A percentile compares a stretch with the other conserved stretches of the same genome.
phyloP scores from a whole-genome alignment of 2,888 invertebrate species.

The Tiliacea aurago region DNA sequence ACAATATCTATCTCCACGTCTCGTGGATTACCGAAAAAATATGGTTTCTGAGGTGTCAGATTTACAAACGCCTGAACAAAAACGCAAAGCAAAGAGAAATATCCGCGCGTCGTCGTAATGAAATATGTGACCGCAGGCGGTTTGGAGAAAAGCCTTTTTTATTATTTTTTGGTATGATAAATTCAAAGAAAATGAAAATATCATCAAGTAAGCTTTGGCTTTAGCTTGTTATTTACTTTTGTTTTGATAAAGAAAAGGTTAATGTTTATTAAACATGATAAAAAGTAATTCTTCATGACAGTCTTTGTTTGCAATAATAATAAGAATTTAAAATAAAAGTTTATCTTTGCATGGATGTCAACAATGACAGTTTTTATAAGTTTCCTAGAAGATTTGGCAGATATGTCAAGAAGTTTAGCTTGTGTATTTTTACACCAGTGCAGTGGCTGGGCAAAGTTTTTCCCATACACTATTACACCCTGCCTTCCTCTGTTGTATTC shows the following conservation, averaged over 20 bases:
- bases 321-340: not conserved
- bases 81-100: constrained; percentile 71
- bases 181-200: constrained; percentile 60
- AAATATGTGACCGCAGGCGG: constrained; percentile 77
- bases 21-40: constrained; percentile 64
- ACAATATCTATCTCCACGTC: constrained; percentile 48
- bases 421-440: not conserved
- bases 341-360: not conserved
- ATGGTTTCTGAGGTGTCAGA: constrained; percentile 68
- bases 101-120: constrained; percentile 70
- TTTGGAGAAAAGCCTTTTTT: constrained; percentile 67
- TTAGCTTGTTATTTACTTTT: constrained; percentile 44
- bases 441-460: not conserved
- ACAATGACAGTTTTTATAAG: not conserved
- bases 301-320: not conserved
- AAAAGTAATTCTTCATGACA: not conserved
- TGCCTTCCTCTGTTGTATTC: not conserved
- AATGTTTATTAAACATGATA: constrained; percentile 12
- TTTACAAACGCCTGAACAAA: constrained; percentile 75
- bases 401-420: not conserved
- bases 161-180: constrained; percentile 62
- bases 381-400: too few species aligned
- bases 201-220: constrained; percentile 44
- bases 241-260: constrained; percentile 33
- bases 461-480: not conserved